Evolutionary conservation across 2,888 invertebrate species (phyloP).

Genomic region (Thyatira batis): DNA sequence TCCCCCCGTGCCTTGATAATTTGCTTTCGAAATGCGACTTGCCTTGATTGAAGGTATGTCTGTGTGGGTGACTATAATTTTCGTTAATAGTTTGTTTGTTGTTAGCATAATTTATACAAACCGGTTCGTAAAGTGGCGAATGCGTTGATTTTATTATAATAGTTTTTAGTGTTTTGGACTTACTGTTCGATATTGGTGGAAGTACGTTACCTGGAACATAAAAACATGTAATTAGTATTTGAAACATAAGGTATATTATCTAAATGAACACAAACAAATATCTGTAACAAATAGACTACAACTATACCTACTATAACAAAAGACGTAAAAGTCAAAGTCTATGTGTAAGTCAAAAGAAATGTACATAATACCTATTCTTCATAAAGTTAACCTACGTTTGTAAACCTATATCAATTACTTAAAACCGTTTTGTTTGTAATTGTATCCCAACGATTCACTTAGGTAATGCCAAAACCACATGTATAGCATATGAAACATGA

Average conservation of each 20-base stretch:
- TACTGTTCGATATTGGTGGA: conserved; percentile 26
- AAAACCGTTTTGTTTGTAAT: too few species aligned
- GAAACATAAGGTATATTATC: too few species aligned
- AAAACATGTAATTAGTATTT: conserved; percentile 22
- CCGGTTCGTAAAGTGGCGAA: conserved; percentile 24
- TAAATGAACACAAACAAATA: too few species aligned
- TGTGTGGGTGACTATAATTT: conserved; percentile 61
- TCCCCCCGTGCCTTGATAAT: conserved; percentile 77
- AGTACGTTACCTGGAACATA: conserved; percentile 61
- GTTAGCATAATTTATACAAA: conserved; percentile 27
- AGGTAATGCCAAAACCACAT: conserved; percentile 22
- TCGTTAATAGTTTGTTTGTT: conserved; percentile 66
- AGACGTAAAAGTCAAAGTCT: too few species aligned
- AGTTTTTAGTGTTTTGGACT: conserved; percentile 22
- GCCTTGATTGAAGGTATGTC: conserved; percentile 68
- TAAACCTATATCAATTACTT: too few species aligned
- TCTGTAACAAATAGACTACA: too few species aligned
- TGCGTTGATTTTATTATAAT: conserved; percentile 17
- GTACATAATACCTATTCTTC: too few species aligned
- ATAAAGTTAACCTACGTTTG: too few species aligned
- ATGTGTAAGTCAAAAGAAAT: too few species aligned
- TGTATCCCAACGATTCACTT: conserved; percentile 2
- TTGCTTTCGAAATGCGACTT: conserved; percentile 79
- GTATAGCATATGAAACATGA: neutral
- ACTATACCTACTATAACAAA: too few species aligned